Percentiles rank a stretch among this genome's conserved stretches.
Evolutionary conservation across 2,113 vertebrate genomes (phyloP).

Genomic region (Chlamydotis undulata): DNA sequence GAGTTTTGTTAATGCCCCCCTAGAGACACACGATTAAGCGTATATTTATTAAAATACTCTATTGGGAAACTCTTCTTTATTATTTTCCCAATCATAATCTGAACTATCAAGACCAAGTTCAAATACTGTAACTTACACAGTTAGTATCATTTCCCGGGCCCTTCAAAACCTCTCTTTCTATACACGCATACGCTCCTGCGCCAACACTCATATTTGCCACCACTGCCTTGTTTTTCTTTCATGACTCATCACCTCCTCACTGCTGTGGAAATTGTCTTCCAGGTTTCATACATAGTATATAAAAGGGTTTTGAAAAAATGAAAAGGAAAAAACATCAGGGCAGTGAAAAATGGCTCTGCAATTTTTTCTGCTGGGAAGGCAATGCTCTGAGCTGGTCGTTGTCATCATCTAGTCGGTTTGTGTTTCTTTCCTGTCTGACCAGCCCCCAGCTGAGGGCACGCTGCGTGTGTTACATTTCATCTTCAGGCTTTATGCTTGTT

Average conservation of each 20-base stretch:
- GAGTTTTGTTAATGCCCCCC: not conserved
- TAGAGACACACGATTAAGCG: not conserved
- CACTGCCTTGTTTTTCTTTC: not conserved
- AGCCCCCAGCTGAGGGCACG: not conserved
- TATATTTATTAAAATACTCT: not conserved
- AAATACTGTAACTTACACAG: not conserved
- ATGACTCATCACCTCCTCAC: not conserved
- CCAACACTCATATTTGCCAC: not conserved
- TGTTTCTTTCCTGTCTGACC: not conserved
- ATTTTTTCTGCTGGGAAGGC: not conserved
- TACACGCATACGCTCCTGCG: not conserved
- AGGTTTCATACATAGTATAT: not conserved
- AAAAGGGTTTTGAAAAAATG: not conserved
- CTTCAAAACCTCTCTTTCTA: not conserved
- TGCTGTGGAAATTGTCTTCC: not conserved
- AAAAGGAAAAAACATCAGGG: not conserved
- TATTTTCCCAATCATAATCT: not conserved
- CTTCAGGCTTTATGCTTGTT: not conserved
- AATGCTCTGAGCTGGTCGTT: not conserved
- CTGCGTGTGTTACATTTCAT: not conserved
- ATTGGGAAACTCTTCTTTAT: not conserved
- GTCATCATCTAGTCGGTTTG: not conserved
- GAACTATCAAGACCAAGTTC: not conserved
- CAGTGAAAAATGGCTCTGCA: fast-evolving
- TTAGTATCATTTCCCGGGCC: not conserved